Conservation (phyloP, 37 sponge, comb jelly and placozoan species). For the Corticium candelabrum region DNA sequence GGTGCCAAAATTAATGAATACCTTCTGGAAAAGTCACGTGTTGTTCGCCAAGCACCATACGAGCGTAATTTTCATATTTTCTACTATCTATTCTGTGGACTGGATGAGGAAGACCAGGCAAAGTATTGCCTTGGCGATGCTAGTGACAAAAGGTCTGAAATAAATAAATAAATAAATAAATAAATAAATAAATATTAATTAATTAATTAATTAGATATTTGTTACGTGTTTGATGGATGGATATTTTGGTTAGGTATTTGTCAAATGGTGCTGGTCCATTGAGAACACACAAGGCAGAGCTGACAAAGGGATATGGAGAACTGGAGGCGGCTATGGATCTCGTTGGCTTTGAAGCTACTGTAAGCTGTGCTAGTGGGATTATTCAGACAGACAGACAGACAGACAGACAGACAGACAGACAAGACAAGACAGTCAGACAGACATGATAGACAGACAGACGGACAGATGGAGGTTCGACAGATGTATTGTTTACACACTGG, state of each 20-base stretch:
- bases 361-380: too few species aligned
- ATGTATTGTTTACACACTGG: too few species aligned
- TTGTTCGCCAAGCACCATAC: constrained; percentile 44
- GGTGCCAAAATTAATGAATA: constrained; percentile 79
- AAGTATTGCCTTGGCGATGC: constrained; percentile 7
- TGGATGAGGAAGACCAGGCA: constrained; percentile 30
- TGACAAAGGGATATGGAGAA: constrained; percentile 28
- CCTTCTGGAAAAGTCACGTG: constrained; percentile 68
- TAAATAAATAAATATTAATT: too few species aligned
- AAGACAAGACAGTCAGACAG: too few species aligned
- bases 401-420: constrained; percentile 8
- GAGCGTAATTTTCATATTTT: constrained; percentile 66
- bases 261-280: constrained; percentile 22
- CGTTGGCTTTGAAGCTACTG: constrained; percentile 57
- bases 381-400: not conserved
- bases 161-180: not conserved
- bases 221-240: too few species aligned
- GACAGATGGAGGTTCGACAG: too few species aligned
- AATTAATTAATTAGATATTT: too few species aligned
- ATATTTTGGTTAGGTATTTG: constrained; percentile 33
- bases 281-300: not conserved
- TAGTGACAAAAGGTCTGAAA: constrained; percentile 8
- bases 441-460: too few species aligned
- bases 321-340: constrained; percentile 56
- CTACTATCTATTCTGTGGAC: constrained; percentile 57